phyloP scores from a whole-genome alignment of 2,888 invertebrate genomes.

The Diogma glabrata region DNA sequence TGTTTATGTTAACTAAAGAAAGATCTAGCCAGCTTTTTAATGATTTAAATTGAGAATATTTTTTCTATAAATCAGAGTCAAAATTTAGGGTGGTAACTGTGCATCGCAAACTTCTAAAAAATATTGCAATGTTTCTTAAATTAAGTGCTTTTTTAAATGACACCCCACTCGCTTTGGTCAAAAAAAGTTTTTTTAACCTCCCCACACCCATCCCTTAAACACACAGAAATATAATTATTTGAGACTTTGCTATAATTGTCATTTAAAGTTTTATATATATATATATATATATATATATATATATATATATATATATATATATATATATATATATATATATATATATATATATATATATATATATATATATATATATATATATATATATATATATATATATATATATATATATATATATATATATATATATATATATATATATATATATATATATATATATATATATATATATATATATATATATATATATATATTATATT shows the following conservation, averaged over 20 bases:
- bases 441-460: neutral
- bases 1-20: no score
- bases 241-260: neutral
- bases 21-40: no score
- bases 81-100: no score
- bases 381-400: neutral
- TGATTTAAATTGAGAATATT: no score
- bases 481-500: neutral
- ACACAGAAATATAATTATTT: no score
- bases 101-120: no score
- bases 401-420: neutral
- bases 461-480: constrained; percentile 1
- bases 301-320: constrained; percentile 15
- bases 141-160: no score
- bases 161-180: no score
- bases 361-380: neutral
- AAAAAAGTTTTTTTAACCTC: no score
- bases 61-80: no score
- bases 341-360: constrained; percentile 8
- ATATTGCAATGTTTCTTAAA: no score
- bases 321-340: constrained; percentile 15
- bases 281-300: constrained; percentile 14
- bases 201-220: no score
- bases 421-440: neutral
- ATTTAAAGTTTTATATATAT: neutral